Evolutionary conservation across 2,888 invertebrate genomes (phyloP).

Genomic region (Brachypterus glaber): DNA sequence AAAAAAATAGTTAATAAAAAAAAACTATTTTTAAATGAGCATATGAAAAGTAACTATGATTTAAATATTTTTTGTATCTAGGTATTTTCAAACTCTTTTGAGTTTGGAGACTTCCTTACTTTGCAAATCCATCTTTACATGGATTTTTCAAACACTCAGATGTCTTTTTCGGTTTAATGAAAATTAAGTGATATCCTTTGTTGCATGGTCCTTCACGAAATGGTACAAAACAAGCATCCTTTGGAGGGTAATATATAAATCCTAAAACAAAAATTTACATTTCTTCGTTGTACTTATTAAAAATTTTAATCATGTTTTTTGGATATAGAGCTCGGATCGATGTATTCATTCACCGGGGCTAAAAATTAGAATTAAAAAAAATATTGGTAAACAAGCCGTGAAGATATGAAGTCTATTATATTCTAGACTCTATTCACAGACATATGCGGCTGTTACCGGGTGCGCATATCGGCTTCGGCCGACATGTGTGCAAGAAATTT

Average conservation of each 20-base stretch:
- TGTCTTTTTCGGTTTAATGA: conserved; percentile 43
- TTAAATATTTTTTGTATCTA: conserved; percentile 13
- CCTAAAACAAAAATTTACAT: conserved; percentile 38
- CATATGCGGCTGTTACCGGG: too few relatives aligned
- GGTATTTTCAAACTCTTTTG: conserved; percentile 13
- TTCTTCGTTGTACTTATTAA: too few relatives aligned
- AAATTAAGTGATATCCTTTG: conserved; percentile 45
- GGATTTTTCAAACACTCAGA: conserved; percentile 55
- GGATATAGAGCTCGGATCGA: too few relatives aligned
- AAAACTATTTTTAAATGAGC: not conserved
- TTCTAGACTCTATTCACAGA: too few relatives aligned
- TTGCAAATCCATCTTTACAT: conserved; percentile 48
- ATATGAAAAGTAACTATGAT: not conserved
- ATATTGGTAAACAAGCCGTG: too few relatives aligned
- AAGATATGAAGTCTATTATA: too few relatives aligned
- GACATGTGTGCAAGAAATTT: too few relatives aligned
- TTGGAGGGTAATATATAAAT: conserved; percentile 51
- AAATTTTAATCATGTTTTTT: too few relatives aligned
- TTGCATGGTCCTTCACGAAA: conserved; percentile 57
- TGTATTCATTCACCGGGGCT: too few relatives aligned
- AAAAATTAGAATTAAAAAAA: too few relatives aligned
- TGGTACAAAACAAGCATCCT: conserved; percentile 53
- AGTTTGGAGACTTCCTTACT: conserved; percentile 25
- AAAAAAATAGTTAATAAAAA: too few relatives aligned
- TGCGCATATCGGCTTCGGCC: too few relatives aligned